Evolutionary conservation across 2,888 invertebrate species (phyloP).

Genomic region (Psococerastis gibbosa): DNA sequence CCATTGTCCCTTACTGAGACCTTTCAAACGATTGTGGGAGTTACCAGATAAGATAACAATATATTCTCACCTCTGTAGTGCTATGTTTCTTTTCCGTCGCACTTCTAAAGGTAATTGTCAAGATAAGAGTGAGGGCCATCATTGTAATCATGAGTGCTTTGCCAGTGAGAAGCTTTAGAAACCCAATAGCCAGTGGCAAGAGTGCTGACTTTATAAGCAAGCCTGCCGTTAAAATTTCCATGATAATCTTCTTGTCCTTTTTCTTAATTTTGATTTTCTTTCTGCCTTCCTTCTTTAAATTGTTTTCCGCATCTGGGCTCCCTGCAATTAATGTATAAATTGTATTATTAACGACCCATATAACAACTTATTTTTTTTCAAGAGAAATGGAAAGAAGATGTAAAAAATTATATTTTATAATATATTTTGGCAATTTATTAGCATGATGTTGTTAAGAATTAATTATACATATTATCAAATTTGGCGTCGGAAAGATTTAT

Average conservation of each 20-base stretch:
- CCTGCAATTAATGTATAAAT: too few relatives aligned
- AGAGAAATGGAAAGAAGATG: background rate
- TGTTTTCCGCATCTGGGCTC: too few relatives aligned
- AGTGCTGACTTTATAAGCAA: slow-evolving; percentile 61
- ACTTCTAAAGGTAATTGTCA: background rate
- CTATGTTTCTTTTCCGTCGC: background rate
- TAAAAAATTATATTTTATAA: background rate
- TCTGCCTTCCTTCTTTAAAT: too few relatives aligned
- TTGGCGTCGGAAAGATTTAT: too few relatives aligned
- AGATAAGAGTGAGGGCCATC: slow-evolving; percentile 56
- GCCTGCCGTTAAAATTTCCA: background rate
- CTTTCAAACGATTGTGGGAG: too few relatives aligned
- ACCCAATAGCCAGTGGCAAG: slow-evolving; percentile 65
- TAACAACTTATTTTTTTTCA: background rate
- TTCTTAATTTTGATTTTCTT: background rate
- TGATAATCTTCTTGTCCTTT: background rate
- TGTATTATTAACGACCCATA: too few relatives aligned
- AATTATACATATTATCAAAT: too few relatives aligned
- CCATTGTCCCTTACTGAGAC: too few relatives aligned
- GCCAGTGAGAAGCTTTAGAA: slow-evolving; percentile 61
- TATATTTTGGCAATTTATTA: too few relatives aligned
- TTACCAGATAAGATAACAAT: too few relatives aligned
- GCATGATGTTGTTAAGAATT: too few relatives aligned
- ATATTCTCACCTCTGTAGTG: background rate
- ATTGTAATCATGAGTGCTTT: slow-evolving; percentile 74